Evolutionary conservation across 2,888 invertebrate genomes (phyloP), one percentile per base, ranked within the genome.

Genomic region (Amphipyra berbera): DNA sequence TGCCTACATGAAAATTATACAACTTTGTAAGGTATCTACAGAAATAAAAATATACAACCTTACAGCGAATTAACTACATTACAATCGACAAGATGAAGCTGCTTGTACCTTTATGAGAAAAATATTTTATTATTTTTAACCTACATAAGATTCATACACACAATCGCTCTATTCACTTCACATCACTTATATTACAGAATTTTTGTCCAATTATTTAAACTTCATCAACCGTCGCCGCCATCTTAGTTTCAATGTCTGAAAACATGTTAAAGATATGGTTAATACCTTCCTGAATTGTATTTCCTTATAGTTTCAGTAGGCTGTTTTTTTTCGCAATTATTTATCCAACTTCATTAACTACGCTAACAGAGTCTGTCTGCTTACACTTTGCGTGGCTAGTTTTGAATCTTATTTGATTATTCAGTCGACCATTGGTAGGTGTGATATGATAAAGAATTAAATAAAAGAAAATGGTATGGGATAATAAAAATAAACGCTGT

Each of bases 101-200:
- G 80, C 75, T 66, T 75, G 54, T 66, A 73, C 64, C 64, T 50
- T 64, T 55, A 56, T 52, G 30, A 55, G 46, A 56, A 44, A 63
- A 59, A 68, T n/a, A n/a, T n/a, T n/a, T n/a, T n/a, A 41, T 69
- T 21, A 50, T 21, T 67, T 44, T 38, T 61, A 58, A 64, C 61
- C 58, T 74, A 78, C 30, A 8, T 53, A 53, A n/a, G 47, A 71
- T 64, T 72, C 72, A 76, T 78, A 74, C 76, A 72, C 79, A 70
- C 76, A 64, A 50, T 70, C 61, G 27, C 47, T 71, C 66, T 63
- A 67, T 68, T 64, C 78, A 78, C 71, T 64, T 78, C 65, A 76
- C 72, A 35, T 74, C 74, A 74, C 78, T 74, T 79, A 73, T 64
- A 73, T 65, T 79, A 79, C 62, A 74, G 56, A 66, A 66, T 75